phyloP scores from a whole-genome alignment of 2,888 invertebrate genomes.

The Plusia festucae region DNA sequence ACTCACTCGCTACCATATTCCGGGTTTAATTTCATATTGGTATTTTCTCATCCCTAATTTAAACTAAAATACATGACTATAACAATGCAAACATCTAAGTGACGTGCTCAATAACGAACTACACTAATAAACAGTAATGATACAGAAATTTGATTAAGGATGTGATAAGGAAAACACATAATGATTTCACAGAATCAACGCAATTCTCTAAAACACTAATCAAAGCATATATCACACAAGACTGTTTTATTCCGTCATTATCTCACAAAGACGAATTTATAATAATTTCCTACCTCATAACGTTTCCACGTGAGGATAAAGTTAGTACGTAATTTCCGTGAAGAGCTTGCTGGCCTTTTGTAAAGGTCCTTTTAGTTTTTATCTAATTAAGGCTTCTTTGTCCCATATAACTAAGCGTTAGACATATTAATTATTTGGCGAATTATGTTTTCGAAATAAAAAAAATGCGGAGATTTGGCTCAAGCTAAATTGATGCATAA shows the following conservation, averaged over 20 bases:
- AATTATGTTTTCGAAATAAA: not conserved
- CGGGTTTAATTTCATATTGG: too few relatives aligned
- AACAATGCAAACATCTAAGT: too few relatives aligned
- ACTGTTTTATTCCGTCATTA: not conserved
- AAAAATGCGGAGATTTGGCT: not conserved
- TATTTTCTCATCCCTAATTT: too few relatives aligned
- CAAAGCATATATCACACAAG: conserved; percentile 2
- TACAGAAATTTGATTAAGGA: too few relatives aligned
- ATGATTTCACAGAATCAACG: not conserved
- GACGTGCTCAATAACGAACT: too few relatives aligned
- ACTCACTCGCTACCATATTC: too few relatives aligned
- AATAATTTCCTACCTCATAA: conserved; percentile 28
- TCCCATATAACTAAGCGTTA: conserved; percentile 9
- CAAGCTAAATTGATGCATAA: not conserved
- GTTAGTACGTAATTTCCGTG: conserved; percentile 41
- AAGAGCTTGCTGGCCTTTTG: conserved; percentile 23
- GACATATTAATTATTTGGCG: conserved; percentile 3
- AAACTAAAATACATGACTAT: too few relatives aligned
- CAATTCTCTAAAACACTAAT: not conserved
- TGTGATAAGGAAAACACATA: too few relatives aligned
- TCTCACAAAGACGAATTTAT: conserved; percentile 12
- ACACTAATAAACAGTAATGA: too few relatives aligned
- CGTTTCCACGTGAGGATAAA: conserved; percentile 19
- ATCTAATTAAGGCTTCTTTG: conserved; percentile 16
- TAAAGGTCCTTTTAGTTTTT: conserved; percentile 15